Percentiles rank a stretch among this genome's conserved stretches.
These are phyloP conservation scores for Acleris cristana DNA, from an alignment of 2,888 invertebrate genomes.

Conservation along the genomic window DNA sequence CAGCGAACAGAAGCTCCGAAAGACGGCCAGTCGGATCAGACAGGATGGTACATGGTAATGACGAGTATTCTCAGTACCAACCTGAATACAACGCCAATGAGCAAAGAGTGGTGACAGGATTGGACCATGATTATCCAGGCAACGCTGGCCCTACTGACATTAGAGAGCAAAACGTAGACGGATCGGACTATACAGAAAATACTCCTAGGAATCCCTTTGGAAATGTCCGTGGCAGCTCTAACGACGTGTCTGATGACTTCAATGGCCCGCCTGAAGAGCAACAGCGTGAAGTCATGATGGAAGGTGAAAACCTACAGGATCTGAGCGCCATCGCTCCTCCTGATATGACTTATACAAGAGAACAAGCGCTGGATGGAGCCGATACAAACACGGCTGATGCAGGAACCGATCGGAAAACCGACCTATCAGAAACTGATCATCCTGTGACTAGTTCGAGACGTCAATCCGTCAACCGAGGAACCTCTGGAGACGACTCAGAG, in stretches of 20 bases:
- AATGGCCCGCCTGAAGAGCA: conserved; percentile 59
- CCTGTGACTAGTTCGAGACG: conserved; percentile 58
- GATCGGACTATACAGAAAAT: conserved; percentile 73
- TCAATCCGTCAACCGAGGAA: conserved; percentile 63
- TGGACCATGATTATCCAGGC: conserved; percentile 72
- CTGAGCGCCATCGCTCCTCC: conserved; percentile 65
- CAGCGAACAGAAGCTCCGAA: conserved; percentile 55
- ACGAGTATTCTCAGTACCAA: conserved; percentile 68
- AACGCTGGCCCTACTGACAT: conserved; percentile 65
- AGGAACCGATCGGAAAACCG: conserved; percentile 56
- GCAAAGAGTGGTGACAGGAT: conserved; percentile 82
- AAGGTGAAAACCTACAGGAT: conserved; percentile 84
- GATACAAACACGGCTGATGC: conserved; percentile 60
- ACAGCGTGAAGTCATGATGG: conserved; percentile 83
- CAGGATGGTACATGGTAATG: conserved; percentile 85
- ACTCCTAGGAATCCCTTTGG: conserved; percentile 57
- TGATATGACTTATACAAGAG: conserved; percentile 70
- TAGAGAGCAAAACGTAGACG: conserved; percentile 74
- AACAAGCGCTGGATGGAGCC: conserved; percentile 80
- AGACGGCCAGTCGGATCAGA: conserved; percentile 82
- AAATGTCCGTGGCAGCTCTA: conserved; percentile 55
- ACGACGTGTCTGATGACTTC: conserved; percentile 57
- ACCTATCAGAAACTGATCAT: conserved; percentile 62
- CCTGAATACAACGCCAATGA: conserved; percentile 65
- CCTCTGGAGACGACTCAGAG: conserved; percentile 77